Percentiles rank a stretch among this genome's conserved stretches.
These are phyloP conservation scores for Protomyctophum bolini DNA, from an alignment of 2,113 vertebrate genomes.

Conservation along the genomic window DNA sequence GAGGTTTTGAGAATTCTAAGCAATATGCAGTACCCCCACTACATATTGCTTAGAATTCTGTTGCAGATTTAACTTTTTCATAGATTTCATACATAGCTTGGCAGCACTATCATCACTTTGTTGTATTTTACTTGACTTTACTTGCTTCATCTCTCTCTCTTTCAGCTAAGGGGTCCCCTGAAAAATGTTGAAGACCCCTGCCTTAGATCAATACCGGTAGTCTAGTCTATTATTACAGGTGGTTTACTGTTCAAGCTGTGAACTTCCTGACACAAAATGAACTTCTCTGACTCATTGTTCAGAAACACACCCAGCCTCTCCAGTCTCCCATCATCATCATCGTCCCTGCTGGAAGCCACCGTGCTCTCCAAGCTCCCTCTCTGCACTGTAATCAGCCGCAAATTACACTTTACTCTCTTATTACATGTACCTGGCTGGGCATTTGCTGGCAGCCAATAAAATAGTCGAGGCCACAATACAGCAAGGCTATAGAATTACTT, in stretches of 20 bases:
- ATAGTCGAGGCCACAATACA: constrained; percentile 25
- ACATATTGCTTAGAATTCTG: too few relatives aligned
- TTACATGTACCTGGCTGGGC: constrained; percentile 37
- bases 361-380: neutral
- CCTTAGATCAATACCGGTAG: too few relatives aligned
- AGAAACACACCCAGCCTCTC: constrained; percentile 31
- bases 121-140: too few relatives aligned
- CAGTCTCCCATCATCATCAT: constrained; percentile 14
- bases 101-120: too few relatives aligned
- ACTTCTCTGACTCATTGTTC: constrained; percentile 18
- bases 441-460: constrained; percentile 47
- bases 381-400: constrained; percentile 55
- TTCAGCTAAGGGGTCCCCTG: too few relatives aligned
- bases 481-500: constrained; percentile 7
- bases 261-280: constrained; percentile 17
- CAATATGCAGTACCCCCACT: too few relatives aligned
- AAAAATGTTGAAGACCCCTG: too few relatives aligned
- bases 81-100: too few relatives aligned
- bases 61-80: too few relatives aligned
- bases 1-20: too few relatives aligned
- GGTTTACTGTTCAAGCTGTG: neutral
- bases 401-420: constrained; percentile 49
- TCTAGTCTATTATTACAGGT: neutral
- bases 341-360: constrained; percentile 24
- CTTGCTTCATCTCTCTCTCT: too few relatives aligned